phyloP scores from a whole-genome alignment of 2,113 vertebrate species.

The Tragulus kanchil region DNA sequence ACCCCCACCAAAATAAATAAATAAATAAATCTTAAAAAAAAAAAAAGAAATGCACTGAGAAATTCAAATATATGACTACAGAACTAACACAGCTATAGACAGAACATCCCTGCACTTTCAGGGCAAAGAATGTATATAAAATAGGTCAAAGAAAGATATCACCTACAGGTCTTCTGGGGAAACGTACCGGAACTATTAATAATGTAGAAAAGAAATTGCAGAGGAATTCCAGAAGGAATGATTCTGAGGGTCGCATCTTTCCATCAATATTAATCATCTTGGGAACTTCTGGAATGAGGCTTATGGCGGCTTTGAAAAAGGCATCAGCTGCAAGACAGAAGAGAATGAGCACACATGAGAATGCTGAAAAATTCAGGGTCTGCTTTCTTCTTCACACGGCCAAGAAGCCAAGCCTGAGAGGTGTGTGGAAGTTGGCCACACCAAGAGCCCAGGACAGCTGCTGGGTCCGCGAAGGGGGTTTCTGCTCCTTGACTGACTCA shows the following conservation, averaged over 20 bases:
- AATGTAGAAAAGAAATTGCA: constrained; percentile 96
- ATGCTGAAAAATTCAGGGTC: neutral
- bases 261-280: constrained; percentile 95
- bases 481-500: neutral
- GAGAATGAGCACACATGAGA: neutral
- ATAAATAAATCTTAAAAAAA: too few relatives aligned
- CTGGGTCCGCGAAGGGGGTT: too few relatives aligned
- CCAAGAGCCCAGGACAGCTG: accelerated
- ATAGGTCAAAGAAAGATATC: neutral
- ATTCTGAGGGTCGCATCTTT: constrained; percentile 94
- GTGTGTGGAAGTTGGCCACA: accelerated
- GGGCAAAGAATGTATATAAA: neutral
- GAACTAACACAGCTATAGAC: neutral
- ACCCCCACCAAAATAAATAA: too few relatives aligned
- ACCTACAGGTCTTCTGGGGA: neutral
- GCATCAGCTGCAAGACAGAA: constrained; percentile 92
- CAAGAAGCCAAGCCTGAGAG: neutral
- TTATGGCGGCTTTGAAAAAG: constrained; percentile 96
- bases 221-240: constrained; percentile 96
- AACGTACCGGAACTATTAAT: constrained; percentile 95
- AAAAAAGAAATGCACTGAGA: neutral
- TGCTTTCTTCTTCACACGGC: neutral
- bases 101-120: neutral
- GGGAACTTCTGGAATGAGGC: constrained; percentile 95
- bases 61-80: neutral